Base-by-base conservation (phyloP, 53 echinoderm and acorn worm genomes). In the Crossaster papposus region DNA sequence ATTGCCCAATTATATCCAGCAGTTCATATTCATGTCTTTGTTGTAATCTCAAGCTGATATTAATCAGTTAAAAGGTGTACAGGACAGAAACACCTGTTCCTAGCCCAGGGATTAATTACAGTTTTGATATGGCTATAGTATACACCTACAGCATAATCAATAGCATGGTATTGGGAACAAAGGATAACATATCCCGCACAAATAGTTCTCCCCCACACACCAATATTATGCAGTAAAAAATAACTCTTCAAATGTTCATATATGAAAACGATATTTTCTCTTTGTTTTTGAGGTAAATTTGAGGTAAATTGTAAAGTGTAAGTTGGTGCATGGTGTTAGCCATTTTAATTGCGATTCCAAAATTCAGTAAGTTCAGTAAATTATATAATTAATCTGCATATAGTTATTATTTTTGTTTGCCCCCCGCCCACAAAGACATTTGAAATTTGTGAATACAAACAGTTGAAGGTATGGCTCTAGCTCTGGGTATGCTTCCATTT, bases 1-100 rank as follows among this genome's bases (percentile, higher is more conserved):
- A 70, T 28, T 30, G 20, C 31, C 29, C 31, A 70, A 70, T 70
- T 70, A 70, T 70, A 70, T 70, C 7, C 26, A 20, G 70, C 28
- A 70, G 70, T 70, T 13, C 12, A 13, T 78, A 51, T 11, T 51
- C 38, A 1, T 44, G 51, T 44, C 32, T 22, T 24, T 51, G 51
- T 51, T 85, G 44, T 73, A 85, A 72, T 72, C 53, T 51, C 50
- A 38, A 50, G 51, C 85, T 87, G 87, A 87, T 87, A 63, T 87
- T 77, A 87, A 87, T 76, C 87, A 87, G 87, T 62, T 76, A 87
- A 87, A 76, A 87, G 26, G 65, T 65, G 77, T 34, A 73, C 74
- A 75, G 28, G 36, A 77, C 63, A 36, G 85, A 54, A 87, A 87
- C 87, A 87, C 87, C 87, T 87, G 87, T 76, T 87, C 76, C 76